phyloP scores from a whole-genome alignment of 2,888 invertebrate genomes.

The Hemistola chrysoprasaria region DNA sequence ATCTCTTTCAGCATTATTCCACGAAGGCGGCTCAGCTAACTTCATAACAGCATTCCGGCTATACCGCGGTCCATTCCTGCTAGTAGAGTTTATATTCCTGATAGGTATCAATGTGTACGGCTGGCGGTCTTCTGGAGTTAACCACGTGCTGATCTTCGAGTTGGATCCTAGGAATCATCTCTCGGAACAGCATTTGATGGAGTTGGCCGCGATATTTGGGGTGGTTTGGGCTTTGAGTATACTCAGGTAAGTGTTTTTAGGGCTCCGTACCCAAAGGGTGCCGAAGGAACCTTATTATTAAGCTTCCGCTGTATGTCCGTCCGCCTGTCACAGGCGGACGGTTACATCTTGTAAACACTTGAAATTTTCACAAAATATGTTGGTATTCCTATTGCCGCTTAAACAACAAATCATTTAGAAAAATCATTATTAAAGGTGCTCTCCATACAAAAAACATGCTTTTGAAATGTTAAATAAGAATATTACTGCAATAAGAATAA shows the following conservation, averaged over 20 bases:
- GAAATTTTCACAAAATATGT: too few species aligned
- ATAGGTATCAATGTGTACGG: conserved; percentile 98
- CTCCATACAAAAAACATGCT: too few species aligned
- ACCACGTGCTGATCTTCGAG: conserved; percentile 98
- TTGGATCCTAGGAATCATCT: conserved; percentile 97
- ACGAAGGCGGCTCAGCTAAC: conserved; percentile 86
- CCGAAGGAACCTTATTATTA: too few species aligned
- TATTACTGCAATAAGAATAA: too few species aligned
- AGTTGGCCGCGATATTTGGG: conserved; percentile 95
- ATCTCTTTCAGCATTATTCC: conserved; percentile 85
- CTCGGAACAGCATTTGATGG: conserved; percentile 97
- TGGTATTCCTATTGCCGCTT: too few species aligned
- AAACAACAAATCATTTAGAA: too few species aligned
- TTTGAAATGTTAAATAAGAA: too few species aligned
- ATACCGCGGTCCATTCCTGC: conserved; percentile 95
- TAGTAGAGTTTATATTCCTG: conserved; percentile 95
- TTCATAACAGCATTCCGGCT: conserved; percentile 94
- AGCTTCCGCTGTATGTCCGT: too few species aligned
- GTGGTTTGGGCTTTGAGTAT: conserved; percentile 97
- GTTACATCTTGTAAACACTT: too few species aligned
- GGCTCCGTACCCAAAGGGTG: too few species aligned
- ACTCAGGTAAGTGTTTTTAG: conserved; percentile 56
- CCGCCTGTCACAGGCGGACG: too few species aligned
- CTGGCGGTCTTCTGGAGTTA: conserved; percentile 98
- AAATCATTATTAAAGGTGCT: too few species aligned